Percentiles rank a stretch among this genome's conserved stretches.
phyloP scores from a whole-genome alignment of 2,797 vertebrate species.

The Fundulus diaphanus region DNA sequence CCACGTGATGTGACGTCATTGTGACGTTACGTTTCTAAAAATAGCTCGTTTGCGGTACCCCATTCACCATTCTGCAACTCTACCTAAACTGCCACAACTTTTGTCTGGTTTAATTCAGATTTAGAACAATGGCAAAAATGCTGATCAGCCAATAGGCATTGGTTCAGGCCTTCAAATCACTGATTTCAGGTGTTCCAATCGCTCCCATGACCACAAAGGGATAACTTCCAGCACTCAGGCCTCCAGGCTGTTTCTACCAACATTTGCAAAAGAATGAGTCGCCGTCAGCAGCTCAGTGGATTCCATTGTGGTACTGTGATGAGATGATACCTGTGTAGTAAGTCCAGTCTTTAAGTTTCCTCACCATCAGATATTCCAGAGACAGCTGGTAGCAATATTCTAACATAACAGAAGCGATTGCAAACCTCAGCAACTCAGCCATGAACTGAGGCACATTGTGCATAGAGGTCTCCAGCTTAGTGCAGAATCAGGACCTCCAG shows the following conservation, averaged over 20 bases:
- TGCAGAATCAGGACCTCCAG: background rate
- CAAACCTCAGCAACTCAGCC: background rate
- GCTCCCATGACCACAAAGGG: background rate
- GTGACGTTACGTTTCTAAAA: too few species aligned
- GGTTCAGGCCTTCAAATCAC: background rate
- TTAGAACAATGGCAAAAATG: background rate
- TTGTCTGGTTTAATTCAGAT: background rate
- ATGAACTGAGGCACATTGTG: background rate
- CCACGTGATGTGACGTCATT: too few species aligned
- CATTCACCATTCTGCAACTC: background rate
- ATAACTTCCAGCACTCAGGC: background rate
- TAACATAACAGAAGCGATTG: background rate
- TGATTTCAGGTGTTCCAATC: background rate
- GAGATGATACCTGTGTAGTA: background rate
- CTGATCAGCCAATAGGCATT: background rate
- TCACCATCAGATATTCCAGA: background rate
- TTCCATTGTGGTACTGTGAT: too few species aligned
- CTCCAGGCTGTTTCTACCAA: background rate
- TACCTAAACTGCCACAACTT: background rate
- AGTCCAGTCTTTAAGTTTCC: background rate
- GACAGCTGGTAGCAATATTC: background rate
- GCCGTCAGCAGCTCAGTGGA: background rate
- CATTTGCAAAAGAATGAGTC: background rate
- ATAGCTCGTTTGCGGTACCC: too few species aligned
- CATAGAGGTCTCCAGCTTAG: too few species aligned